Conservation (phyloP, 2,888 invertebrate genomes). For the Monopis laevigella region DNA sequence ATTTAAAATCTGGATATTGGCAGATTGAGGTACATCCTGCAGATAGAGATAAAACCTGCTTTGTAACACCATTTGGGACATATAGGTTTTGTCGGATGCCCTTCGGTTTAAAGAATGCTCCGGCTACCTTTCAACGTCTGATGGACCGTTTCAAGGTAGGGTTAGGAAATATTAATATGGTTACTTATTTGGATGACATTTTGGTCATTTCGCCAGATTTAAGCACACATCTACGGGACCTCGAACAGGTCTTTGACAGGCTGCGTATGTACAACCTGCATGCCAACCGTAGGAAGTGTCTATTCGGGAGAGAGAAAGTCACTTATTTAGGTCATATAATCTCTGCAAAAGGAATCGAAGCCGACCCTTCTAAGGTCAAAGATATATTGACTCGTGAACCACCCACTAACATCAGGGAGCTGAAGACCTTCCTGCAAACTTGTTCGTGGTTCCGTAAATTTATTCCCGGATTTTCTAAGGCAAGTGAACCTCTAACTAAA, state of each 20-base stretch:
- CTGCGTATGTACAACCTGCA: constrained; percentile 15
- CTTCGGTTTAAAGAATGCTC: constrained; percentile 28
- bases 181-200: constrained; percentile 22
- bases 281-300: constrained; percentile 15
- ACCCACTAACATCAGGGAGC: constrained; percentile 13
- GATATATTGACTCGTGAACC: constrained; percentile 10
- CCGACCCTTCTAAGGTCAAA: constrained; percentile 11
- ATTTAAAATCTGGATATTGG: constrained; percentile 33
- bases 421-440: constrained; percentile 20
- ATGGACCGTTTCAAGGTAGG: constrained; percentile 23
- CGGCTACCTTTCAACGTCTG: constrained; percentile 27
- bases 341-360: constrained; percentile 13
- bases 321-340: constrained; percentile 6
- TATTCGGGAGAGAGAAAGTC: constrained; percentile 1
- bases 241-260: constrained; percentile 13
- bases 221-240: constrained; percentile 17
- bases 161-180: constrained; percentile 14
- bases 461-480: constrained; percentile 14
- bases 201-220: constrained; percentile 19
- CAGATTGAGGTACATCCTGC: constrained; percentile 23
- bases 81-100: constrained; percentile 28
- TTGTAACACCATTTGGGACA: constrained; percentile 26
- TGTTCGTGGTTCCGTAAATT: constrained; percentile 23
- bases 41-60: constrained; percentile 26
- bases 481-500: constrained; percentile 25